Percentiles rank a stretch among this genome's conserved stretches.
Evolutionary conservation across 2,888 invertebrate genomes (phyloP).

Genomic region (Charanyca ferruginea): DNA sequence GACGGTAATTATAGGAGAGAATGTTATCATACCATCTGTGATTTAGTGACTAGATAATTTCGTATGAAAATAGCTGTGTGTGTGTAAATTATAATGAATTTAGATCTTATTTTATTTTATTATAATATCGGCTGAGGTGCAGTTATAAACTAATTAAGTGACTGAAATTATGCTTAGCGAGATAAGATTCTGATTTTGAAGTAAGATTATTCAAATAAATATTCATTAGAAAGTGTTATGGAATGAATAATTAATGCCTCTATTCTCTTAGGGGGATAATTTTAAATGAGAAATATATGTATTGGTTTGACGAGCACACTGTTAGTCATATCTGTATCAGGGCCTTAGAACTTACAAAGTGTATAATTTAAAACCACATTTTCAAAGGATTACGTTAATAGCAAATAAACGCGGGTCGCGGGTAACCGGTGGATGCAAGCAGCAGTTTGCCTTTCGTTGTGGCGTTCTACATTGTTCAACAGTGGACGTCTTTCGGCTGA

Average conservation of each 20-base stretch:
- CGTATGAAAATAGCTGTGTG: conserved; percentile 64
- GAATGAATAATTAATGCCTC: conserved; percentile 24
- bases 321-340: no score
- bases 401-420: not conserved
- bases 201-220: conserved; percentile 15
- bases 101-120: conserved; percentile 49
- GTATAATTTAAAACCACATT: not conserved
- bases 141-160: conserved; percentile 43
- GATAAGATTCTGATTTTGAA: conserved; percentile 36
- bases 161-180: conserved; percentile 38
- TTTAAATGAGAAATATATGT: not conserved
- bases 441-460: no score
- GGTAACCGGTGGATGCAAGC: no score
- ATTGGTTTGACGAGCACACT: not conserved
- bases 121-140: conserved; percentile 42
- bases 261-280: not conserved
- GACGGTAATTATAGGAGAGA: conserved; percentile 68
- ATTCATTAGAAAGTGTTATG: conserved; percentile 42
- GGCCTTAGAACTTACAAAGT: not conserved
- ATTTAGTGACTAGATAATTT: conserved; percentile 65
- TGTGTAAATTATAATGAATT: conserved; percentile 59
- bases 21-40: conserved; percentile 67
- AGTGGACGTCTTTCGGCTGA: no score
- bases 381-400: not conserved
- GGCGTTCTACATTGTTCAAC: no score